phyloP scores from a whole-genome alignment of 2,888 invertebrate species.

The Tiliacea aurago region DNA sequence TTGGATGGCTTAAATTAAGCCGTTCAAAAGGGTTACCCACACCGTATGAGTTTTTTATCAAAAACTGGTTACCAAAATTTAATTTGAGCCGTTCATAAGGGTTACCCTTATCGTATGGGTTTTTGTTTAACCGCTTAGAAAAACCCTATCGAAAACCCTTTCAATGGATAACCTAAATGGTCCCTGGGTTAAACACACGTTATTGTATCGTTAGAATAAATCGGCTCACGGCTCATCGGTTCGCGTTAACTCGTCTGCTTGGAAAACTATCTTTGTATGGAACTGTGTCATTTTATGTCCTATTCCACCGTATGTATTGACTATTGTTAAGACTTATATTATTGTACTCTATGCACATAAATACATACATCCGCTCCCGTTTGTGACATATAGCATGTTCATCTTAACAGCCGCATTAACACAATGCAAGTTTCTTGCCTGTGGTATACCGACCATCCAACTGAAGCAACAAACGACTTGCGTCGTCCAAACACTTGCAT shows the following conservation, averaged over 20 bases:
- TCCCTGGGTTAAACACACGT: too few species aligned
- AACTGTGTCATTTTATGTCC: slow-evolving; percentile 60
- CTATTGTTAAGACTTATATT: background rate
- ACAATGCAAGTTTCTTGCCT: background rate
- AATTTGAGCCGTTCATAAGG: too few species aligned
- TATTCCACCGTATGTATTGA: slow-evolving; percentile 44
- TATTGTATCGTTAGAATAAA: background rate
- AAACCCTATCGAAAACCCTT: too few species aligned
- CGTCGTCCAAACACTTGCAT: background rate
- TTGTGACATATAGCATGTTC: background rate
- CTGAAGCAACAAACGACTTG: background rate
- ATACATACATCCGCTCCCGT: slow-evolving; percentile 3
- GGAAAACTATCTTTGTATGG: slow-evolving; percentile 43
- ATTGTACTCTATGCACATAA: background rate
- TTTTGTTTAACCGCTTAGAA: too few species aligned
- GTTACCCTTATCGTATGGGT: too few species aligned
- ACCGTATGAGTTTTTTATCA: too few species aligned
- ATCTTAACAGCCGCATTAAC: background rate
- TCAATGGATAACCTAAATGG: too few species aligned
- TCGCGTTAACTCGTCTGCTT: slow-evolving; percentile 29
- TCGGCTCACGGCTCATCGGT: too few species aligned
- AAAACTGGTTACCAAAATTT: too few species aligned
- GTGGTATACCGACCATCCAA: background rate
- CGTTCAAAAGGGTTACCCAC: too few species aligned
- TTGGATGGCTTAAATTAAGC: too few species aligned